Evolutionary conservation across 2,888 invertebrate species (phyloP), one percentile per base, ranked within the genome.

Genomic region (Acleris emargana): DNA sequence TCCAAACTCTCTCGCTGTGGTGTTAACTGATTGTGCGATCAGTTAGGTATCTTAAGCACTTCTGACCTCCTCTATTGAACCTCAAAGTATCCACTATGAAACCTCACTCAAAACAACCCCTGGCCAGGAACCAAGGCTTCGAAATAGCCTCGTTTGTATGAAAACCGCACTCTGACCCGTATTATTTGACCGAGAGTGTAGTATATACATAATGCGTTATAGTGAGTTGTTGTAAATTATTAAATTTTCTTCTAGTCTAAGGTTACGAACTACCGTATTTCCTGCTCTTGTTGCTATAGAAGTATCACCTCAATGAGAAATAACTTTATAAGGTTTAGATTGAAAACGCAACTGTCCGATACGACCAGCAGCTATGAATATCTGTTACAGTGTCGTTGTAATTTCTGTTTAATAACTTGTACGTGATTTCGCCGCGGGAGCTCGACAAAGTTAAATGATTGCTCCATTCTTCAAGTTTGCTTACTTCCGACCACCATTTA

Each of bases 361-460:
- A 43, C 20, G 53, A 42, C 11, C 32, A 58, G 54, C n/a, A 58
- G 62, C 58, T 54, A 62, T 62, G 51, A 62, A 62, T 49, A 51
- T 58, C 62, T 62, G 59, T 67, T 68, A 68, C 66, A 66, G 64
- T 62, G 47, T 32, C 64, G 20, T 28, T 60, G 53, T 59, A 55
- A 64, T 50, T 50, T 60, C 54, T 50, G 28, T 60, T 64, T 55
- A 59, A 60, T 59, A 64, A 54, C 28, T 55, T 59, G 28, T 25
- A 25, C 45, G 64, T 50, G 54, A 64, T 60, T 59, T 60, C 49
- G 45, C 54, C 2, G 59, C 54, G 42, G 11, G 20, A 28, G 43
- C 64, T 17, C 47, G 28, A 28, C 49, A 18, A 22, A 55, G 43
- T 49, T 50, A 54, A 49, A 59, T 59, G 28, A 63, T 63, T 57